These are phyloP conservation scores for Belonocnema kinseyi DNA, from an alignment of 1,140 invertebrate species.

Conservation along the genomic window DNA sequence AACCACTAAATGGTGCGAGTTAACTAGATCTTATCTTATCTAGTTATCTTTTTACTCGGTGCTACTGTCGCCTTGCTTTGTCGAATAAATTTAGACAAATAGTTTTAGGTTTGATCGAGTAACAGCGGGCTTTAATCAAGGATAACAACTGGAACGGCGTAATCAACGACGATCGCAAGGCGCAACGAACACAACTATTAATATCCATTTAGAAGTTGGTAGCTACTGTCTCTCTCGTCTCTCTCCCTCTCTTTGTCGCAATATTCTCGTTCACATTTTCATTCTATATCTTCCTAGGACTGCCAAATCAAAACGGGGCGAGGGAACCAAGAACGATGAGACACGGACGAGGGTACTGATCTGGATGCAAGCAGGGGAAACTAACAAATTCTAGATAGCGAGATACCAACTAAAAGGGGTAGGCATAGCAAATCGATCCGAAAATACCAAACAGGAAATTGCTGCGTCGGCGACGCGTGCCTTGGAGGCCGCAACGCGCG, in stretches of 20 bases:
- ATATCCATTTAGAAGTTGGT: constrained; percentile 68
- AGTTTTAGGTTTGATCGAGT: constrained; percentile 34
- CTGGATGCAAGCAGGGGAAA: constrained; percentile 49
- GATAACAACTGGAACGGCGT: constrained; percentile 70
- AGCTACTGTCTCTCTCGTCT: constrained; percentile 42
- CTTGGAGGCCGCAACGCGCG: not conserved
- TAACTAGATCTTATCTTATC: too few species aligned
- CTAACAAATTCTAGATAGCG: constrained; percentile 41
- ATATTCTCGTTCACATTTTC: constrained; percentile 12
- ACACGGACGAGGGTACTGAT: constrained; percentile 42
- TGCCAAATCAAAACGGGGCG: constrained; percentile 48
- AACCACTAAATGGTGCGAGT: too few species aligned
- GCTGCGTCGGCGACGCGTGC: constrained; percentile 55
- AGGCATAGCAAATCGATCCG: constrained; percentile 46
- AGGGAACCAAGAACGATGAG: constrained; percentile 23
- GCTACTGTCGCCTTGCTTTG: too few species aligned
- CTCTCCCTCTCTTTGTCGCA: constrained; percentile 33
- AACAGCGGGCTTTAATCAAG: constrained; percentile 66
- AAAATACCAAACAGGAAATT: constrained; percentile 56
- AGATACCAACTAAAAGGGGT: constrained; percentile 46
- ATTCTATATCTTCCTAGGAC: constrained; percentile 10
- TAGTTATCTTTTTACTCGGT: too few species aligned
- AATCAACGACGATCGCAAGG: constrained; percentile 66
- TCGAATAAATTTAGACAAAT: constrained; percentile 33
- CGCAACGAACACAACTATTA: constrained; percentile 65